Conservation (phyloP, 2,888 invertebrate species). For the Cosmopolites sordidus region DNA sequence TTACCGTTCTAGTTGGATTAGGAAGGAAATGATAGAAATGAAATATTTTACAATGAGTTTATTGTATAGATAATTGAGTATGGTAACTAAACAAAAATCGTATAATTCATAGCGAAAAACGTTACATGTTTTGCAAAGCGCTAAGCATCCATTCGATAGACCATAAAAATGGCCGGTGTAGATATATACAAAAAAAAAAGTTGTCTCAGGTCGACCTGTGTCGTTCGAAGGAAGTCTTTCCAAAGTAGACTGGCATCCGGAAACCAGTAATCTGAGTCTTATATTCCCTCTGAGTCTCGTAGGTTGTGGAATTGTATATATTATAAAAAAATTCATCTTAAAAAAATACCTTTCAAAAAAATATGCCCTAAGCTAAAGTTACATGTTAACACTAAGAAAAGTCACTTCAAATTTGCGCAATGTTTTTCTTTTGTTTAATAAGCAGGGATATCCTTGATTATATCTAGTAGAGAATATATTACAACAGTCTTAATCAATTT, state of each 20-base stretch:
- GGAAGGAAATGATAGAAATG: not conserved
- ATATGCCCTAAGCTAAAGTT: constrained; percentile 25
- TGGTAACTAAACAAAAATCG: constrained; percentile 24
- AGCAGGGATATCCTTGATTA: constrained; percentile 28
- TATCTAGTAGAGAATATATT: constrained; percentile 9
- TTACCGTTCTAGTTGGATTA: too few species aligned
- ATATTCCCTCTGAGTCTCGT: constrained; percentile 31
- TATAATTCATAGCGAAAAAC: constrained; percentile 22
- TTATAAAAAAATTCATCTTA: constrained; percentile 23
- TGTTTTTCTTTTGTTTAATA: constrained; percentile 13
- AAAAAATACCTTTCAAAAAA: constrained; percentile 28
- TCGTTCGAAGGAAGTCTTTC: constrained; percentile 41
- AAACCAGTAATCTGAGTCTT: constrained; percentile 39
- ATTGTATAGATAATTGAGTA: constrained; percentile 1
- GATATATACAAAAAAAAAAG: constrained; percentile 47
- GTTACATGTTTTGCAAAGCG: constrained; percentile 24
- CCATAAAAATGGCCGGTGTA: constrained; percentile 42
- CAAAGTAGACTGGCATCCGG: constrained; percentile 21
- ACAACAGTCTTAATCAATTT: constrained; percentile 35
- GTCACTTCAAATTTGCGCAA: constrained; percentile 19
- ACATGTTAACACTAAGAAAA: constrained; percentile 14
- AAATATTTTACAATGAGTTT: not conserved
- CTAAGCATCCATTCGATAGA: constrained; percentile 29
- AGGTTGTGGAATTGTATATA: constrained; percentile 26
- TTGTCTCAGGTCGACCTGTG: constrained; percentile 42